These are phyloP conservation scores for Lycorma delicatula DNA, from an alignment of 1,140 invertebrate species.

Conservation along the genomic window DNA sequence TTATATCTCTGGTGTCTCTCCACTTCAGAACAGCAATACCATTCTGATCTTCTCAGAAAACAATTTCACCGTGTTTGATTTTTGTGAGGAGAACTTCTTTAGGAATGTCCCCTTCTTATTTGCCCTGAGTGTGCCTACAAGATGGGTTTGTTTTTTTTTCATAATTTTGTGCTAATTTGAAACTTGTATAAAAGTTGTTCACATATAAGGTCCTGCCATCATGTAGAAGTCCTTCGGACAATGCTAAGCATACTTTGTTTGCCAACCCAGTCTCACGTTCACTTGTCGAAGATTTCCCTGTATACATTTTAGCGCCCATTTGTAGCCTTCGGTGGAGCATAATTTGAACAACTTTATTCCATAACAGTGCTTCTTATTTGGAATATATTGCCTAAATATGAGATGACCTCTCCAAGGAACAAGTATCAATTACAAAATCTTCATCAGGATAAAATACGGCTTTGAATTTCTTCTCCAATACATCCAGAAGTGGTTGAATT, in stretches of 20 bases:
- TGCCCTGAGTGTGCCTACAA: slow-evolving; percentile 23
- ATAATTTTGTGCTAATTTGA: slow-evolving; percentile 12
- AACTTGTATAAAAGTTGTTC: slow-evolving; percentile 27
- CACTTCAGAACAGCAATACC: slow-evolving; percentile 19
- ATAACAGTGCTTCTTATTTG: slow-evolving; percentile 28
- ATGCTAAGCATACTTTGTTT: slow-evolving; percentile 23
- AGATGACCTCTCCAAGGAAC: slow-evolving; percentile 32
- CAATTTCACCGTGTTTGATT: slow-evolving; percentile 13
- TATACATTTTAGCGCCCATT: slow-evolving; percentile 31
- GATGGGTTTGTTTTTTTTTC: slow-evolving; percentile 24
- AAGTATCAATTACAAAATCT: slow-evolving; percentile 31
- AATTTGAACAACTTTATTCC: slow-evolving; percentile 31
- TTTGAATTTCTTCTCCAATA: slow-evolving; percentile 25
- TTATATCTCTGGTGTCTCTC: slow-evolving; percentile 23
- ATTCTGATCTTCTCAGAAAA: slow-evolving; percentile 8
- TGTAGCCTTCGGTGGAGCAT: slow-evolving; percentile 27
- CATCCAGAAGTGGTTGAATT: slow-evolving; percentile 18
- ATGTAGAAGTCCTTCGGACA: slow-evolving; percentile 23
- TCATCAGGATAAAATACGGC: slow-evolving; percentile 23
- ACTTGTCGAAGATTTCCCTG: slow-evolving; percentile 17
- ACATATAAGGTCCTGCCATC: slow-evolving; percentile 26
- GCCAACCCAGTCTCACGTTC: slow-evolving; percentile 9
- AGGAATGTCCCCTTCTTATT: slow-evolving; percentile 6
- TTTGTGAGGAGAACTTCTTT: slow-evolving; percentile 7
- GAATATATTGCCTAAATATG: slow-evolving; percentile 22